Evolutionary conservation across 2,113 vertebrate species (phyloP), one percentile per base, ranked within the genome.

Genomic region (Sylvilagus bachmani): DNA sequence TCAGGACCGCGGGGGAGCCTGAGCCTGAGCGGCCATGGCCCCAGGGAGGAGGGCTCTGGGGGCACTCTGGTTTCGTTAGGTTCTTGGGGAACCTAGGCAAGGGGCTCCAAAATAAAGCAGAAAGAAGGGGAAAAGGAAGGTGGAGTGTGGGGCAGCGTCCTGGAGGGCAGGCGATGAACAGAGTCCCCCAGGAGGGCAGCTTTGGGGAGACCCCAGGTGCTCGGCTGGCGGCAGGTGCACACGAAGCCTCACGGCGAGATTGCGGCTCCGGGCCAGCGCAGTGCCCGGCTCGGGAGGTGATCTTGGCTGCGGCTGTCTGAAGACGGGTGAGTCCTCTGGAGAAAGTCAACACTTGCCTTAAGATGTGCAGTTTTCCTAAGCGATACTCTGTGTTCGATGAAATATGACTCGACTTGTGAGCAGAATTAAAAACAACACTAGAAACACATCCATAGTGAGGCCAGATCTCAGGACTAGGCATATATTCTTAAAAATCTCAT

Each of bases 391-490:
- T 2, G 8, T 74, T 61, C 62, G 29, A 21, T 73, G 94, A 86
- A 83, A 51, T 25, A 58, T 79, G 73, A 79, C 38, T 38, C 67
- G 55, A 24, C 24, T 64, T 19, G 49, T 5, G 80, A 85, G 62
- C 12, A 70, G 36, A 96, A 83, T 75, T 81, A 61, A 83, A 66
- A 94, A 69, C 25, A 93, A 70, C 36, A 58, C 78, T 8, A 36
- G 29, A 66, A 93, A 71, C 0, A 77, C 14, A 79, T 25, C 21
- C 25, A 69, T 31, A 73, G 55, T 90, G 79, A 58, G 79, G 0
- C 10, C 14, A 89, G 55, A 53, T 25, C 78, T 92, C 78, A 49
- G 9, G 49, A 86, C 86, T 44, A 44, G 44, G 44, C 44, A 44
- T 44, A 44, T 44, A 44, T 44, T 44, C 44, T 44, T 44, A 44